Base-by-base conservation (phyloP, 2,113 vertebrate species). In the Phylloscopus trochilus region DNA sequence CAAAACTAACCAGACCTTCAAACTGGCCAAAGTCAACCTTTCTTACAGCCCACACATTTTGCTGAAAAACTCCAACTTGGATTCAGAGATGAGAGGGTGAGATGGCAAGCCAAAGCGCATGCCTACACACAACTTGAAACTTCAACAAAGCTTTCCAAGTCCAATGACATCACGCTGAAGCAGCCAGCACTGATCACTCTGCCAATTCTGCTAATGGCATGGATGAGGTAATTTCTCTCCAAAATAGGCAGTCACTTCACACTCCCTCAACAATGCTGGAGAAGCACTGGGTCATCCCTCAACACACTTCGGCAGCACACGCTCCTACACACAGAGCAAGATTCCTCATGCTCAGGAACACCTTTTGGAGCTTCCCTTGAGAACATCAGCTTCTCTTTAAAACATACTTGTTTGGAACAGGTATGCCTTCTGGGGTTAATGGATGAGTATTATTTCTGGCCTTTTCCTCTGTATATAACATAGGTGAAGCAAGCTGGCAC, bases 341-440 rank as follows among this genome's bases (percentile, higher is more conserved):
- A 58, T 3, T 31, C 21, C n/a, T 30, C 0, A 1, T 53, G 31
- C 43, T 41, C 66, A 92, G 31, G 22, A 89, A 85, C 0, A 1
- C 5, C 59, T 55, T 41, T 13, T 27, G 70, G 27, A 83, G 21
- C 43, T 43, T 7, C 17, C 15, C 46, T 77, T 20, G 11, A 64
- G 24, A 67, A 67, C 16, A 67, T 5, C 11, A 39, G 31, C 10
- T 63, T 49, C 37, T 47, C 49, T 41, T 60, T 59, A 74, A 86
- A 89, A 56, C 5, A 14, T 33, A n/a, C 6, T 56, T 63, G 21
- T 44, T 68, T 59, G 37, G 46, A 72, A 56, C 28, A 43, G 31
- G 21, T 67, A 18, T 43, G 56, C 26, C 5, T 86, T 74, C 47
- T 72, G 68, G 4, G 14, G 16, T 72, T 51, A 74, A 30, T 1